A percentile compares a stretch with the other conserved stretches of the same genome.
Conservation (phyloP, 1,140 invertebrate species). For the Lordiphosa mommai region DNA sequence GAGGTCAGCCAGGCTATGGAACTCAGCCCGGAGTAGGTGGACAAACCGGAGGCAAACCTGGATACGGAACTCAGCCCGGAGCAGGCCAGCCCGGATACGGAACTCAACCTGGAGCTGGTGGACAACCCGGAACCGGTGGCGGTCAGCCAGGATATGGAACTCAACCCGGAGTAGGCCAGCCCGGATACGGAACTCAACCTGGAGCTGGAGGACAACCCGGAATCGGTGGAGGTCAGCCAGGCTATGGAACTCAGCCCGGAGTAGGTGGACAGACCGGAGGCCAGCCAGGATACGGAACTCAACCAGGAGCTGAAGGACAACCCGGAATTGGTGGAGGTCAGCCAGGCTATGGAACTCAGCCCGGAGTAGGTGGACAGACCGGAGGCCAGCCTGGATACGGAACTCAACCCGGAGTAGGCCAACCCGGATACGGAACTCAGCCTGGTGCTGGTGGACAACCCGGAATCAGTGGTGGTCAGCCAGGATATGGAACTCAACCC, state of each 20-base stretch:
- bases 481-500: not conserved
- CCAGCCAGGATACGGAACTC: not conserved
- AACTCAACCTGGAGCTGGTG: conserved; percentile 3
- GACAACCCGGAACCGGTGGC: not conserved
- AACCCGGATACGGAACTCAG: conserved; percentile 12
- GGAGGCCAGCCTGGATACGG: conserved; percentile 13
- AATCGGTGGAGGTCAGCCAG: not conserved
- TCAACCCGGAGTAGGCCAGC: not conserved
- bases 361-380: conserved; percentile 4
- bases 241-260: conserved; percentile 7
- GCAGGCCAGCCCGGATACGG: conserved; percentile 18
- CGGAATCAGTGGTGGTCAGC: not conserved
- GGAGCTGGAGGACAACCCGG: not conserved
- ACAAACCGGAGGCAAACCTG: conserved; percentile 15
- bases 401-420: not conserved
- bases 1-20: conserved; percentile 1
- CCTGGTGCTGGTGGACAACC: conserved; percentile 7
- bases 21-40: conserved; percentile 11
- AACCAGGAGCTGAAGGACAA: conserved; percentile 12
- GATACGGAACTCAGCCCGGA: conserved; percentile 5
- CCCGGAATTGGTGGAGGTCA: conserved; percentile 14
- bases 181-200: conserved; percentile 9
- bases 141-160: conserved; percentile 1
- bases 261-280: conserved; percentile 2
- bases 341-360: conserved; percentile 18